Evolutionary conservation across 2,113 vertebrate genomes (phyloP).

Genomic region (Leptobrachium leishanense): DNA sequence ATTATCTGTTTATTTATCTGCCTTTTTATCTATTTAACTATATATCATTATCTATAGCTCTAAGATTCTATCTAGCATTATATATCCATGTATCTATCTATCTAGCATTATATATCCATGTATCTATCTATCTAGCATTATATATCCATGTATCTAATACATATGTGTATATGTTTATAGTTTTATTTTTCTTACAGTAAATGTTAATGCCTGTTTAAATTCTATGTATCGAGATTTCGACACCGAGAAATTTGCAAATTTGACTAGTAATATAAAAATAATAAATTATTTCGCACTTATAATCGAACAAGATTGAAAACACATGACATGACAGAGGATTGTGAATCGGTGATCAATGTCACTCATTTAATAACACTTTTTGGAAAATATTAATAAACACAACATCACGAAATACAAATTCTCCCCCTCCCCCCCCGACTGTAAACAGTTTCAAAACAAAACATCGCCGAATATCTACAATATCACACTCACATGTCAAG

Average conservation of each 20-base stretch:
- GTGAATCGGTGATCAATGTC: not conserved
- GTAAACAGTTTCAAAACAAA: constrained; percentile 38
- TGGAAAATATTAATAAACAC: constrained; percentile 11
- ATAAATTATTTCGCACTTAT: not conserved
- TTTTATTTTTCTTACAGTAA: no score
- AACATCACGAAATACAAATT: constrained; percentile 15
- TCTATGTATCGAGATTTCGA: no score
- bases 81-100: no score
- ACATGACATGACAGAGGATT: not conserved
- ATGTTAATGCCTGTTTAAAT: no score
- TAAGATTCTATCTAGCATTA: no score
- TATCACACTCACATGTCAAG: constrained; percentile 43
- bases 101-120: no score
- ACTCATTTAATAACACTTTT: constrained; percentile 44
- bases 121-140: no score
- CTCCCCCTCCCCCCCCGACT: not conserved
- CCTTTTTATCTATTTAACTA: no score
- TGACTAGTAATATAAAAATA: not conserved
- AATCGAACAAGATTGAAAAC: not conserved
- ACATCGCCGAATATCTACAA: not conserved
- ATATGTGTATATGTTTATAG: no score
- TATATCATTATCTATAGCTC: no score
- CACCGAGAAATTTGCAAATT: not conserved
- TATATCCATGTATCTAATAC: no score
- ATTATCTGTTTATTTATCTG: no score